Evolutionary conservation across 2,113 vertebrate genomes (phyloP).

Genomic region (Toxostoma redivivum): DNA sequence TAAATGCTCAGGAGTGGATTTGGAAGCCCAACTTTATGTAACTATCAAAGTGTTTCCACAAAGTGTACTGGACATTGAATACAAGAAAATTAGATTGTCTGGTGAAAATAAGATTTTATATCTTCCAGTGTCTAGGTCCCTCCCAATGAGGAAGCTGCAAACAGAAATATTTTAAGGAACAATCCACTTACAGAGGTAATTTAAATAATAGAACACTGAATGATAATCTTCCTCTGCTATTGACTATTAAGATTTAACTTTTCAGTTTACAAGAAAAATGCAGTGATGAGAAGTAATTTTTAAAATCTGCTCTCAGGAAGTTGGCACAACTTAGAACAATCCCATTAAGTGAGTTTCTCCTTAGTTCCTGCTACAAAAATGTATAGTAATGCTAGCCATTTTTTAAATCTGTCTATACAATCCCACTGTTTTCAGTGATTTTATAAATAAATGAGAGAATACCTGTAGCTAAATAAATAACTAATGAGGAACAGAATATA

Average conservation of each 20-base stretch:
- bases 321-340: background rate
- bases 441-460: background rate
- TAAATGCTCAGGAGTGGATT: background rate
- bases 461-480: background rate
- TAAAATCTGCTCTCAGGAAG: background rate
- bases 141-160: background rate
- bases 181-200: background rate
- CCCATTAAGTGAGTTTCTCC: background rate
- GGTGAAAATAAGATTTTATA: constrained; percentile 1
- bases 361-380: background rate
- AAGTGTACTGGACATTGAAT: background rate
- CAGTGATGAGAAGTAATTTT: background rate
- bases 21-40: background rate
- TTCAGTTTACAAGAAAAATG: background rate
- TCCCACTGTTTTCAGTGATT: background rate
- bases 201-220: background rate
- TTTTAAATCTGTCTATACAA: background rate
- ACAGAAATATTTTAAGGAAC: constrained; percentile 2
- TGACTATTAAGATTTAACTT: background rate
- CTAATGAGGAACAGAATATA: background rate
- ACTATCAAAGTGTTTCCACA: background rate
- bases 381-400: background rate
- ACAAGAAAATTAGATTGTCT: background rate
- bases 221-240: background rate
- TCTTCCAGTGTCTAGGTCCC: background rate